These are phyloP conservation scores for Pan troglodytes DNA, from an alignment of 2,113 vertebrate genomes.

Conservation along the genomic window DNA sequence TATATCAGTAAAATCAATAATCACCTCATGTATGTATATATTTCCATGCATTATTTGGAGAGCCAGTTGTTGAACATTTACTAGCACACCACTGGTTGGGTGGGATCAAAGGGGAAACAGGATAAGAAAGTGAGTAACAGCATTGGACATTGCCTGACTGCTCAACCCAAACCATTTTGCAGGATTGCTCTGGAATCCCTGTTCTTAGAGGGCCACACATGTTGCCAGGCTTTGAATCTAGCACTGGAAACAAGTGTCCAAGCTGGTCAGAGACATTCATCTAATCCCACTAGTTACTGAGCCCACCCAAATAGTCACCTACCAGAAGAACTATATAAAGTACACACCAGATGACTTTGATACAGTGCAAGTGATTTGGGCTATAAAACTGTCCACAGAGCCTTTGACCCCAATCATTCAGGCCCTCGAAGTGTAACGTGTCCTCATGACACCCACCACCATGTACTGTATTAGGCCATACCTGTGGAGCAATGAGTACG, in stretches of 20 bases:
- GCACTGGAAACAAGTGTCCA: not conserved
- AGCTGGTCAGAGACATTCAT: not conserved
- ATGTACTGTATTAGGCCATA: not conserved
- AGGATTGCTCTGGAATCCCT: not conserved
- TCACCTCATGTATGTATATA: not conserved
- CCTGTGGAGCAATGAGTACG: not conserved
- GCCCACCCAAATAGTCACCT: too few species aligned
- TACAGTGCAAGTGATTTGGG: not conserved
- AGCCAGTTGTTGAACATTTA: not conserved
- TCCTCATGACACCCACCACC: not conserved
- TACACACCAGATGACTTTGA: not conserved
- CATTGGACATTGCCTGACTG: not conserved
- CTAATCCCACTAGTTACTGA: not conserved
- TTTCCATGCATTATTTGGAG: not conserved
- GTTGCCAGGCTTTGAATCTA: not conserved
- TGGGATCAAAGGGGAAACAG: not conserved
- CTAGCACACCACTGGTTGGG: not conserved
- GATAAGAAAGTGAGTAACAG: not conserved
- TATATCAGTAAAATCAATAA: not conserved
- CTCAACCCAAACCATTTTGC: not conserved
- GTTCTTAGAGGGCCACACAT: not conserved
- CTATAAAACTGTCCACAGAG: not conserved
- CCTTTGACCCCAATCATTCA: not conserved
- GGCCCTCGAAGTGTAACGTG: not conserved
- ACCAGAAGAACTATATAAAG: not conserved